Base-by-base conservation (phyloP, 2,797 vertebrate genomes). In the Pangasius larnaudii region DNA sequence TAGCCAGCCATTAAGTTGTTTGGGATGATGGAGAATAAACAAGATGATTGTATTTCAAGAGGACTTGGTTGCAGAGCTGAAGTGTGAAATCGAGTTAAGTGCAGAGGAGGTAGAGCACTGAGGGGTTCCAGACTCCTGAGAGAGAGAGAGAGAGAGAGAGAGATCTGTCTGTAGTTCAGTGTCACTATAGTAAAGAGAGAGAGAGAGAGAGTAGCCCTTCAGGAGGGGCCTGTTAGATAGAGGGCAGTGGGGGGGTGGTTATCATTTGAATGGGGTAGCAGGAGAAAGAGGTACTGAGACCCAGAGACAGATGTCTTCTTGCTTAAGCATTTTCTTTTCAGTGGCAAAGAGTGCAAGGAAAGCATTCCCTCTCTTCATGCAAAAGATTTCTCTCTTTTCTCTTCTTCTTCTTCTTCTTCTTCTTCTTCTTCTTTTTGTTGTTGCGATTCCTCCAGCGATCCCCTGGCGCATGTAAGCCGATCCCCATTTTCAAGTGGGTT, bases 381-480 rank as follows among this genome's bases (percentile, higher is more conserved):
- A 93, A 96, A 96, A 90, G 39, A 56, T 80, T 84, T 75, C 79
- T 86, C 85, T 89, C 39, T 86, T 91, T 42, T 42, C 42, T 92
- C 88, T 85, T 18, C n/a, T 74, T 39, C 46, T 39, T 82, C 49
- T 33, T 51, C n/a, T 74, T 39, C 46, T 39, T 82, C 49, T 33
- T 51, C 84, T 85, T 63, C 71, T 61, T 72, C 51, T 84, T 72
- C 86, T 85, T 72, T 88, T 63, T 90, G 89, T 89, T 90, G 96
- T 96, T 96, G 96, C 96, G 95, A 94, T 95, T 96, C 96, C 96
- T 95, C 92, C 96, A 94, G 95, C 96, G 91, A 93, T 93, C 95
- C 96, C 93, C 96, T 92, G 94, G 96, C 96, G 96, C 96, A 97
- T 98, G 98, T 99, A 99, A 99, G 96, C 96, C 90, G 98, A 97